phyloP scores from a whole-genome alignment of 2,797 vertebrate species.

The Euphonia xanthogaster region DNA sequence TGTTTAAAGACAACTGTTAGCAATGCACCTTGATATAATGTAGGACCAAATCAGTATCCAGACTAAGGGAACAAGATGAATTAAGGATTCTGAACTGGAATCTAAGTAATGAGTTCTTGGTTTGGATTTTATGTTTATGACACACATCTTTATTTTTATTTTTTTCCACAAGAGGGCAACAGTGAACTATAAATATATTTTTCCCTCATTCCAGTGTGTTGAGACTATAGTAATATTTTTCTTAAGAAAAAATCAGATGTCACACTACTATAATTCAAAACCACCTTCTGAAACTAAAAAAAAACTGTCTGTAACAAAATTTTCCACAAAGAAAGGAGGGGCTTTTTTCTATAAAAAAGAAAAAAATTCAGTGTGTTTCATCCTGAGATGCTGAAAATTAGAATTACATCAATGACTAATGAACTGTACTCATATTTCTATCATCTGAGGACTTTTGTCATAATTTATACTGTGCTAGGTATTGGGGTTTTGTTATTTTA shows the following conservation, averaged over 20 bases:
- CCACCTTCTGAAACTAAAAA: background rate
- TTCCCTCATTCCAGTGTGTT: background rate
- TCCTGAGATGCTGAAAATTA: background rate
- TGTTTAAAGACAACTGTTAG: background rate
- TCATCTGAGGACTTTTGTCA: background rate
- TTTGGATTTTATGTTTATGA: background rate
- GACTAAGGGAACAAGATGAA: background rate
- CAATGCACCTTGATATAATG: background rate
- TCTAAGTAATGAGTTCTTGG: background rate
- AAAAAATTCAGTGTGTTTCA: background rate
- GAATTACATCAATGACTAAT: background rate
- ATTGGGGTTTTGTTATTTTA: background rate
- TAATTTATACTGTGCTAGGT: background rate
- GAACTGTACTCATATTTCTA: background rate
- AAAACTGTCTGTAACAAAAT: background rate
- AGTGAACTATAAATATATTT: background rate
- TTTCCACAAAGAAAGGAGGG: background rate
- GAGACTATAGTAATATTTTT: background rate
- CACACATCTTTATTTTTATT: background rate
- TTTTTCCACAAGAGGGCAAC: conserved; percentile 61
- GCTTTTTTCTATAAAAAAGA: background rate
- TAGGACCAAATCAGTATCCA: background rate
- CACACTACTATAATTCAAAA: background rate
- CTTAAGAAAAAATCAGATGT: background rate
- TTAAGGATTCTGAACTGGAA: background rate